phyloP scores from a whole-genome alignment of 2,113 vertebrate genomes.

The Meleagris gallopavo region DNA sequence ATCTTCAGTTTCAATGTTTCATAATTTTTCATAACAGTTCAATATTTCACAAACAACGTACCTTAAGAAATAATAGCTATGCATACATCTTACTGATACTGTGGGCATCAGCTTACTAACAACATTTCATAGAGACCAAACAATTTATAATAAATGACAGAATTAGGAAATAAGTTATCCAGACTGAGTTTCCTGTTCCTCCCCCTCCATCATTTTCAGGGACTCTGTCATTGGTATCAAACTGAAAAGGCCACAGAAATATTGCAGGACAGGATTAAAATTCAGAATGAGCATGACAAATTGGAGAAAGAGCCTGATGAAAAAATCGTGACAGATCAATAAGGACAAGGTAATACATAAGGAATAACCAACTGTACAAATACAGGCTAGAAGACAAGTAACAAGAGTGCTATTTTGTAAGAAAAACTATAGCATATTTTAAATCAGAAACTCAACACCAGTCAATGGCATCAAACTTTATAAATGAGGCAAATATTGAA shows the following conservation, averaged over 20 bases:
- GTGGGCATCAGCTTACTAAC: slow-evolving; percentile 37
- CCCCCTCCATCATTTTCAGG: slow-evolving; percentile 60
- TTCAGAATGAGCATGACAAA: slow-evolving; percentile 55
- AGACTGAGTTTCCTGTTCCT: slow-evolving; percentile 34
- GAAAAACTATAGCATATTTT: background rate
- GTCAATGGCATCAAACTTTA: background rate
- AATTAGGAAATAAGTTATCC: slow-evolving; percentile 69
- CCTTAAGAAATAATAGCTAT: slow-evolving; percentile 61
- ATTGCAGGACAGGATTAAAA: slow-evolving; percentile 43
- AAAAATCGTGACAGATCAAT: slow-evolving; percentile 68
- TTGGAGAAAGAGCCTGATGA: slow-evolving; percentile 42
- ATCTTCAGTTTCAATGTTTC: slow-evolving; percentile 6
- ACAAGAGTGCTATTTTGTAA: background rate
- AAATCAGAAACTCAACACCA: slow-evolving; percentile 29
- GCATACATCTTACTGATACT: slow-evolving; percentile 57
- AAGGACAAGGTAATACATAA: slow-evolving; percentile 55
- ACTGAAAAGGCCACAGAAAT: slow-evolving; percentile 31
- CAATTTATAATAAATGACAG: slow-evolving; percentile 63
- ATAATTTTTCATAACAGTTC: slow-evolving; percentile 51
- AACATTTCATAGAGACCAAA: slow-evolving; percentile 52
- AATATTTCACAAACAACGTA: slow-evolving; percentile 63
- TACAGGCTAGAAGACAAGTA: background rate
- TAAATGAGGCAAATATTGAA: slow-evolving; percentile 21
- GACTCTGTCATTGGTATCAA: slow-evolving; percentile 51
- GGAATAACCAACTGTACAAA: slow-evolving; percentile 39